Conservation (phyloP, 2,113 vertebrate genomes). For the Toxotes chatareus region DNA sequence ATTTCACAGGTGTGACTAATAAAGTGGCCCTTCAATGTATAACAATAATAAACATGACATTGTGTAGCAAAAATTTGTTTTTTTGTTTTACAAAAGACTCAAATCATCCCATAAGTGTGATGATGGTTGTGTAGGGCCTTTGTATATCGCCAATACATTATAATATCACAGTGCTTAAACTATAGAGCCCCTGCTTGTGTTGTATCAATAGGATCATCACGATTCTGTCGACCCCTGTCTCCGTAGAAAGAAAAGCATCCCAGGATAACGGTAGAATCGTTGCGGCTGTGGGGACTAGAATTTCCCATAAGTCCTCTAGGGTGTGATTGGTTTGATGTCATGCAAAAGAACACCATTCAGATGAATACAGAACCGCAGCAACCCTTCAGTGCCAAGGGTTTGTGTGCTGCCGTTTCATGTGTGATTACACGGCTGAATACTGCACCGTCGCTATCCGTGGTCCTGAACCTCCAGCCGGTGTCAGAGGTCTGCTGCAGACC, state of each 20-base stretch:
- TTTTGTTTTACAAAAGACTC: too few relatives aligned
- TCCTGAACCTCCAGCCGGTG: conserved; percentile 75
- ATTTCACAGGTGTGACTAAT: not conserved
- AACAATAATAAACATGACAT: too few relatives aligned
- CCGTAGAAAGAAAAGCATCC: conserved; percentile 14
- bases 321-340: conserved; percentile 39
- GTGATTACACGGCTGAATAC: conserved; percentile 67
- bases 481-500: conserved; percentile 72
- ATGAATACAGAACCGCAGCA: conserved; percentile 18
- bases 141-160: not conserved
- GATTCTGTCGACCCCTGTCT: not conserved
- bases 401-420: conserved; percentile 42
- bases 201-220: not conserved
- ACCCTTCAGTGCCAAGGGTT: conserved; percentile 20
- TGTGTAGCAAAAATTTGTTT: too few relatives aligned
- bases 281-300: not conserved
- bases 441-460: conserved; percentile 77
- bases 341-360: conserved; percentile 27
- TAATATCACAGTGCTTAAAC: not conserved
- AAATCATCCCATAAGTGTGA: too few relatives aligned
- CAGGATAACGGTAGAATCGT: conserved; percentile 4
- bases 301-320: conserved; percentile 14
- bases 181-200: not conserved
- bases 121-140: too few relatives aligned
- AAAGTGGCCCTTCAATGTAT: too few relatives aligned